Evolutionary conservation across 2,888 invertebrate genomes (phyloP).

Genomic region (Himalopsyche anomala): DNA sequence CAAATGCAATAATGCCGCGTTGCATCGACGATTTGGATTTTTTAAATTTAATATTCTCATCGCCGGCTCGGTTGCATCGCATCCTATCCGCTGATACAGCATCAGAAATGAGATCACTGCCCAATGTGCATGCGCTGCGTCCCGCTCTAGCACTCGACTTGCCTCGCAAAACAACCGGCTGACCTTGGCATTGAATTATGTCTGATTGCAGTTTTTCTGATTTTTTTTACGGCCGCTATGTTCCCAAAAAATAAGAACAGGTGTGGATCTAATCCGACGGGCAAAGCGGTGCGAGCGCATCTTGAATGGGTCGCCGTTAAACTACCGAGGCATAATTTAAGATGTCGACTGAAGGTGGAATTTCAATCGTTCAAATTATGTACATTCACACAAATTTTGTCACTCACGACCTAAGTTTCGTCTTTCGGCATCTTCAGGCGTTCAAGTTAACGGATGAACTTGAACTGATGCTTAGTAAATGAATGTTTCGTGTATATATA

Average conservation of each 20-base stretch:
- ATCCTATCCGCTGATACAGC: background rate
- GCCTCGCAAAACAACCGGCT: slow-evolving; percentile 50
- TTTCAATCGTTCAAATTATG: no score
- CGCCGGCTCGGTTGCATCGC: background rate
- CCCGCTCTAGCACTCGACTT: background rate
- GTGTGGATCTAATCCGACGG: background rate
- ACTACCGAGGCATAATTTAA: no score
- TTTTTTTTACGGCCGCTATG: slow-evolving; percentile 41
- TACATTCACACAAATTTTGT: no score
- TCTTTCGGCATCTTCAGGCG: no score
- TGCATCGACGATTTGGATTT: background rate
- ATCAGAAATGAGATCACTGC: slow-evolving; percentile 63
- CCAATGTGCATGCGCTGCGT: slow-evolving; percentile 48
- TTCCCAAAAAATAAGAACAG: slow-evolving; percentile 2
- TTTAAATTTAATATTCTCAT: slow-evolving; percentile 1
- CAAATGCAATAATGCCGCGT: no score
- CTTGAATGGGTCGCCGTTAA: no score
- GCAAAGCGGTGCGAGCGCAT: background rate
- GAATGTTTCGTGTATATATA: no score
- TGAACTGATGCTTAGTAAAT: no score
- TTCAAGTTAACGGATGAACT: no score
- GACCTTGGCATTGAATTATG: slow-evolving; percentile 64
- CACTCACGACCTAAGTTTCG: no score
- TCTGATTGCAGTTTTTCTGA: slow-evolving; percentile 57
- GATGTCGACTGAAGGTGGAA: no score